Evolutionary conservation across 2,888 invertebrate species (phyloP), one percentile per base, ranked within the genome.

Genomic region (Sinotaia quadrata): DNA sequence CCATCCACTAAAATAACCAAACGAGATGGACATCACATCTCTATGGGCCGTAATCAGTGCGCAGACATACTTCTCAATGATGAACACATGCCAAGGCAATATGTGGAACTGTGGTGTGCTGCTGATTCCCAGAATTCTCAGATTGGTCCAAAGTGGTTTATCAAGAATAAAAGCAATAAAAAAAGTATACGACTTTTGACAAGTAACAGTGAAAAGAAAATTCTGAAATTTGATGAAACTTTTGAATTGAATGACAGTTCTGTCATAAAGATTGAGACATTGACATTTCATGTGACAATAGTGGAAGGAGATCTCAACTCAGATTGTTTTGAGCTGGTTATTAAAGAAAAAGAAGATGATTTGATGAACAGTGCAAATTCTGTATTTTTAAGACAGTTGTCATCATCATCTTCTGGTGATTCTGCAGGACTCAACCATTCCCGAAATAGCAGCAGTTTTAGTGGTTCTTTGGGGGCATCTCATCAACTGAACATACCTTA

Each of bases 161-260:
- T 54, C 54, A 54, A 29, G 54, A 54, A 54, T 54, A 54, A 54
- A 29, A 41, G 18, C 41, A 15, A 10, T 41, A 41, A 41, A 15
- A 41, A 41, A 41, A 10, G 10, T 41, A 15, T 41, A 41, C 41
- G 41, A 10, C 8, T 41, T 12, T 41, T 41, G 10, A 41, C 41
- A 41, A 10, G 41, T 41, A 15, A 12, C 41, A 12, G 41, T 10
- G 18, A 41, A 41, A 10, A 41, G 41, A 10, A 41, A 10, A 41
- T 12, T 12, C 41, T 41, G 41, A 41, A 41, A 41, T 10, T 18
- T 18, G 41, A 41, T 12, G 41, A 41, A 15, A 10, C 18, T 18
- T 18, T 10, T 29, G 54, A 54, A 29, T 18, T 54, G 2, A 24
- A 24, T 2, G 27, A 54, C 1, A 4, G 29, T 2, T 54, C 12